Percentiles rank a stretch among this genome's conserved stretches.
Conservation (phyloP, 30 jellyfish, hydroid and myxozoan genomes). For the Aurelia sp. region DNA sequence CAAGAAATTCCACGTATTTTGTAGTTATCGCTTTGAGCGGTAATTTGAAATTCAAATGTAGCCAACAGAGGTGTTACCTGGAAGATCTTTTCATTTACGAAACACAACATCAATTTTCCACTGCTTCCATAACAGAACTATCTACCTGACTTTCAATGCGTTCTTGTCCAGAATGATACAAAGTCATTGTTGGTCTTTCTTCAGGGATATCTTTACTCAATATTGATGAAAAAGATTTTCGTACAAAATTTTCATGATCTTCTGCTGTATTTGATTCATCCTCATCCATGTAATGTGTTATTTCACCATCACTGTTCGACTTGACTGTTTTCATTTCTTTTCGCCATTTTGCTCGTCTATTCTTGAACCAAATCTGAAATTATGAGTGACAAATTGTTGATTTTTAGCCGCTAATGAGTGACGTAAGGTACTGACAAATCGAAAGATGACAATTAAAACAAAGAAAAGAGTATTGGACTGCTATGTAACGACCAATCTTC, state of each 20-base stretch:
- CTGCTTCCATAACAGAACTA: slow-evolving; percentile 50
- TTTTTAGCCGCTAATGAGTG: too few relatives aligned
- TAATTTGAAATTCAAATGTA: too few relatives aligned
- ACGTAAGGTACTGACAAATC: too few relatives aligned
- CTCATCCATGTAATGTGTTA: slow-evolving; percentile 50
- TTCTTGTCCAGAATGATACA: slow-evolving; percentile 55
- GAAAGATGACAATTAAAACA: too few relatives aligned
- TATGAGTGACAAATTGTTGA: background rate
- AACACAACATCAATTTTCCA: slow-evolving; percentile 10
- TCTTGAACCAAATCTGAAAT: slow-evolving; percentile 69
- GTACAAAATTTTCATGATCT: slow-evolving; percentile 21
- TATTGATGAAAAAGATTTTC: slow-evolving; percentile 39
- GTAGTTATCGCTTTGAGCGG: too few relatives aligned
- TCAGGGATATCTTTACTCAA: slow-evolving; percentile 55
- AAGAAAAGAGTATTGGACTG: too few relatives aligned
- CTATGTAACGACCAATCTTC: too few relatives aligned
- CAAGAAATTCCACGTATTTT: too few relatives aligned
- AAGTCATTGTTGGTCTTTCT: slow-evolving; percentile 61
- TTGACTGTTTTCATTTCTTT: slow-evolving; percentile 66
- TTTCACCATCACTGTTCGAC: slow-evolving; percentile 56
- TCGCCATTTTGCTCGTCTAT: slow-evolving; percentile 76
- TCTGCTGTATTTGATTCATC: slow-evolving; percentile 47
- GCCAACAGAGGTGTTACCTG: too few relatives aligned
- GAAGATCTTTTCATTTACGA: too few relatives aligned
- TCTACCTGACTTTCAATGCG: slow-evolving; percentile 34